phyloP scores from a whole-genome alignment of 2,113 vertebrate genomes.

The Laterallus jamaicensis region DNA sequence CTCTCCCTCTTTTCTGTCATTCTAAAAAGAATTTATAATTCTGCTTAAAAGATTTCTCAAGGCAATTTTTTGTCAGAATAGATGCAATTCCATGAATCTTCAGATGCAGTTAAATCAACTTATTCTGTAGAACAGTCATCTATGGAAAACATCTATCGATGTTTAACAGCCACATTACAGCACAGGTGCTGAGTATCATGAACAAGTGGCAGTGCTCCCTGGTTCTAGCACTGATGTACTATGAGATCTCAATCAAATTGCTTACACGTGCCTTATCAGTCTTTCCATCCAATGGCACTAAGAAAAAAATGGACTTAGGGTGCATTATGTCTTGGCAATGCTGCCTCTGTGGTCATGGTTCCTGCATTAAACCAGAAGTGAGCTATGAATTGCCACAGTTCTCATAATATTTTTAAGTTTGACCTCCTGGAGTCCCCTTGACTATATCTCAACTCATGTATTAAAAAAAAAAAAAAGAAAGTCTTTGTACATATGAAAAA shows the following conservation, averaged over 20 bases:
- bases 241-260: not conserved
- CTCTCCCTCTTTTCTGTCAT: not conserved
- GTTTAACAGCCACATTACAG: not conserved
- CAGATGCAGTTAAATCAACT: not conserved
- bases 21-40: not conserved
- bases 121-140: not conserved
- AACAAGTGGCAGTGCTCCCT: not conserved
- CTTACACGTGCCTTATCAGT: not conserved
- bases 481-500: not conserved
- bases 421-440: accelerated
- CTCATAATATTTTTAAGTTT: not conserved
- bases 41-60: not conserved
- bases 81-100: not conserved
- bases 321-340: not conserved
- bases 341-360: not conserved
- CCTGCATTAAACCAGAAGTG: not conserved
- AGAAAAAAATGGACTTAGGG: not conserved
- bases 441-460: not conserved
- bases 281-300: not conserved
- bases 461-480: not conserved
- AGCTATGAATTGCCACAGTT: not conserved
- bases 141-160: not conserved
- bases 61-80: not conserved
- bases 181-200: no score
- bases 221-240: not conserved